Base-by-base conservation (phyloP, 1,140 invertebrate genomes). In the Aphelinus atriplicis region DNA sequence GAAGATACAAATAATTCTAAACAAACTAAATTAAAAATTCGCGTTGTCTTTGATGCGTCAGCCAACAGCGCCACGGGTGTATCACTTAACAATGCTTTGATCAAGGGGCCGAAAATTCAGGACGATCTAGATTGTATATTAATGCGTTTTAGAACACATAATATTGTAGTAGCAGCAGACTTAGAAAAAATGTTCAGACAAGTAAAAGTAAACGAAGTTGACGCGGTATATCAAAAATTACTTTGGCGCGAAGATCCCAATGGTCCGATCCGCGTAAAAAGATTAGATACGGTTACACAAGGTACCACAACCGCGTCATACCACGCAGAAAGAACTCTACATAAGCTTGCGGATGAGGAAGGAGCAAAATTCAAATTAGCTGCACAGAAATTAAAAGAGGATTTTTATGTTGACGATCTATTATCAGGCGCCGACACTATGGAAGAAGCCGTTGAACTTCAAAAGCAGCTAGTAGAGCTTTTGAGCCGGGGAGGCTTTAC, bases 371-470 rank as follows among this genome's bases (percentile, higher is more conserved):
- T n/a, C 9, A 45, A 45, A 1, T 3, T 48, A 10, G 64, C 51
- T 9, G 64, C 64, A 4, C 3, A 1, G 1, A 43, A 1, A 5
- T 45, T 56, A 67, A 56, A 10, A 67, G 46, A 45, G 2, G 64
- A 66, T 45, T 56, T 66, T 56, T 56, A 66, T 45, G 51, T 66
- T 1, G 64, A 66, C 46, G 64, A 66, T 48, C 10, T 56, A 5
- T 5, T 66, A 2, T 45, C 64, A 0, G 64, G 65, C 10, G 42
- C 65, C 0, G 7, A 46, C 7, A 43, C 26, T 2, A 67, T 67
- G 3, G 3, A 42, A 45, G 50, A 45, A 56, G 65, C 65, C 1
- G 3, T 67, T 45, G 7, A 43, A 56, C n/a, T 67, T 26, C 26
- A 26, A 26, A 26, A 26, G 26, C 26, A 61, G 5, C 6, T 61